Evolutionary conservation across 2,888 invertebrate species (phyloP), one percentile per base, ranked within the genome.

Genomic region (Andricus curvator): DNA sequence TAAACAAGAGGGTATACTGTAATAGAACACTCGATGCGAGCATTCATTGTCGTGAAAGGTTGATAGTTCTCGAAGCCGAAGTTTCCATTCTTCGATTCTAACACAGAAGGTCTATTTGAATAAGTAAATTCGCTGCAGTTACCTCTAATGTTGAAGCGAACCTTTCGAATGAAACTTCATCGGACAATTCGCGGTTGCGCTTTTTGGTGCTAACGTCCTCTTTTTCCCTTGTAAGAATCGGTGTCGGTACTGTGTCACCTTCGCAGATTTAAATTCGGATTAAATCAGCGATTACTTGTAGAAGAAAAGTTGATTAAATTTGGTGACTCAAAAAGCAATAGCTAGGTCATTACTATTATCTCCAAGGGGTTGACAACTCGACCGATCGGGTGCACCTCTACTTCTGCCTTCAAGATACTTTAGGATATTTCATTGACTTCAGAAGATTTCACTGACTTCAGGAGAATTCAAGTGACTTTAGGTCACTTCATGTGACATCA

Each of bases 81-180:
- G 56, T n/a, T 56, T 3, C 20, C n/a, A 56, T 56, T 56, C n/a
- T 56, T 56, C n/a, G n/a, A 11, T 56, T 56, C n/a, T 56, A 56
- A 56, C 56, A 56, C 20, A n/a, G n/a, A n/a, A 56, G 56, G 56
- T 56, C n/a, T 2, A 56, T 56, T 56, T 56, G 22, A 56, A 56
- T 56, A 56, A 56, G 56, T 56, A 56, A 56, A n/a, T 56, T 22
- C n/a, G n/a, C n/a, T 56, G n/a, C 56, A 56, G n/a, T 56, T 56
- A 56, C 56, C 56, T 56, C 56, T 6, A 56, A 56, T n/a, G n/a
- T 22, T 56, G 22, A 11, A 56, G n/a, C n/a, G n/a, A 56, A 1
- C 8, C 56, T 56, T 56, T 56, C 11, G 11, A 56, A 56, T 56
- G 56, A 22, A n/a, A 56, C n/a, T 9, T 56, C 56, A 56, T 56